phyloP scores from a whole-genome alignment of 2,113 vertebrate genomes.

The Brachypteracias leptosomus region DNA sequence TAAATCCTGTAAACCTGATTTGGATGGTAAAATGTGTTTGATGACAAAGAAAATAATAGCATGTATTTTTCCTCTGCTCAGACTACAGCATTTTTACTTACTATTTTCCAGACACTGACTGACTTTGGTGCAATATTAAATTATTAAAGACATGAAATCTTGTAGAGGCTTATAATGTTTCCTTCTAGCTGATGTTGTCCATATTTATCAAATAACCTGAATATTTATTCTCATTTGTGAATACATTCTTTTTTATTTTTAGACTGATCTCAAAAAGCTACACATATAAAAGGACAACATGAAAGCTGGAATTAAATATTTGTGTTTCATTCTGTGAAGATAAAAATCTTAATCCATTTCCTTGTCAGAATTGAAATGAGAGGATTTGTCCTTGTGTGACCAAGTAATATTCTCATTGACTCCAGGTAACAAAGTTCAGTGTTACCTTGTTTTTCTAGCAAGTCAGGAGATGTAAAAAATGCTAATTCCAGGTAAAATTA shows the following conservation, averaged over 20 bases:
- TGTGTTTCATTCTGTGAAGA: background rate
- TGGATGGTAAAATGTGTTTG: background rate
- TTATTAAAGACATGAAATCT: background rate
- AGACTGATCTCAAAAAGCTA: background rate
- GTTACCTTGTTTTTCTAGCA: background rate
- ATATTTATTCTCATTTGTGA: background rate
- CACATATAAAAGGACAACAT: background rate
- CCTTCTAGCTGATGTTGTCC: background rate
- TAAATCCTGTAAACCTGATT: background rate
- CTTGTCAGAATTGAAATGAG: constrained; percentile 23
- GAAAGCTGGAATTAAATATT: constrained; percentile 17
- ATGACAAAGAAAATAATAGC: background rate
- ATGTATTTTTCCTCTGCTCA: background rate
- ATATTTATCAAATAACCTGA: constrained; percentile 3
- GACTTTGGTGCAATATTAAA: background rate
- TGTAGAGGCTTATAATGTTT: background rate
- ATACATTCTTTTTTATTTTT: background rate
- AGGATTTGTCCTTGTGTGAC: constrained; percentile 8
- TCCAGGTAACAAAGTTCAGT: background rate
- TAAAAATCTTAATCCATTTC: constrained; percentile 12
- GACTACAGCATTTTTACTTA: background rate
- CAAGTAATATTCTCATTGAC: background rate
- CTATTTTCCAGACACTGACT: background rate
- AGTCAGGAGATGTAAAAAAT: background rate
- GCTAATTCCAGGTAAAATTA: background rate